These are phyloP conservation scores for Corythaixoides concolor DNA, from an alignment of 2,113 vertebrate genomes.

Conservation along the genomic window DNA sequence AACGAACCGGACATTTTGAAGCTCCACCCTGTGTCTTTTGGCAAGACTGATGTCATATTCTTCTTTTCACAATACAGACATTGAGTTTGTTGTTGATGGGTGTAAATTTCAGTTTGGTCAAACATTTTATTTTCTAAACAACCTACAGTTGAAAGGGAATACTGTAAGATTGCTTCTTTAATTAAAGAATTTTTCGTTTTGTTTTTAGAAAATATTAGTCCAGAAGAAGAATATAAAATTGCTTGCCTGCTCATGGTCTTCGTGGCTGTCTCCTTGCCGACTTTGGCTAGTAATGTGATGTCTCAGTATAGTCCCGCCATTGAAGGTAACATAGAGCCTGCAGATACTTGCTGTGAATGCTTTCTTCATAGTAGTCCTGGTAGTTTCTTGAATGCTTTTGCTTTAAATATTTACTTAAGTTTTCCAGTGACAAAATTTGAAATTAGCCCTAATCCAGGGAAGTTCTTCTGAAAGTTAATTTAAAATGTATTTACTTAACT, in stretches of 20 bases:
- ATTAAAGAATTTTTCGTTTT: constrained; percentile 18
- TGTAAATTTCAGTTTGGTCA: neutral
- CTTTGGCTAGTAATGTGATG: constrained; percentile 97
- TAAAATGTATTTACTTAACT: neutral
- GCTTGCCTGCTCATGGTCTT: constrained; percentile 99
- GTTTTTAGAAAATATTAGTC: constrained; percentile 93
- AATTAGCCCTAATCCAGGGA: neutral
- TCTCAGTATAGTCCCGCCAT: constrained; percentile 98
- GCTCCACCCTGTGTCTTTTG: neutral
- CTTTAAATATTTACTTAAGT: neutral
- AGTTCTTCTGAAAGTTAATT: neutral
- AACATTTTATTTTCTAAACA: neutral
- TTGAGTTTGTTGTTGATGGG: neutral
- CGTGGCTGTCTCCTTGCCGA: constrained; percentile 95
- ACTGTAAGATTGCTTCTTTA: neutral
- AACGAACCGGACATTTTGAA: neutral
- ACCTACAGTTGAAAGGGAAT: neutral
- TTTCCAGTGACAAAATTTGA: neutral
- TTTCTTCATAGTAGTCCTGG: neutral
- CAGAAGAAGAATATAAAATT: constrained; percentile 99
- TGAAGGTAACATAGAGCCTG: constrained; percentile 82
- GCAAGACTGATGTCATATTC: neutral
- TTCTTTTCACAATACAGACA: neutral
- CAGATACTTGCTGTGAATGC: neutral
- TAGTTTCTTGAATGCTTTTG: neutral